phyloP scores from a whole-genome alignment of 2,113 vertebrate genomes.

The Pogona vitticeps region DNA sequence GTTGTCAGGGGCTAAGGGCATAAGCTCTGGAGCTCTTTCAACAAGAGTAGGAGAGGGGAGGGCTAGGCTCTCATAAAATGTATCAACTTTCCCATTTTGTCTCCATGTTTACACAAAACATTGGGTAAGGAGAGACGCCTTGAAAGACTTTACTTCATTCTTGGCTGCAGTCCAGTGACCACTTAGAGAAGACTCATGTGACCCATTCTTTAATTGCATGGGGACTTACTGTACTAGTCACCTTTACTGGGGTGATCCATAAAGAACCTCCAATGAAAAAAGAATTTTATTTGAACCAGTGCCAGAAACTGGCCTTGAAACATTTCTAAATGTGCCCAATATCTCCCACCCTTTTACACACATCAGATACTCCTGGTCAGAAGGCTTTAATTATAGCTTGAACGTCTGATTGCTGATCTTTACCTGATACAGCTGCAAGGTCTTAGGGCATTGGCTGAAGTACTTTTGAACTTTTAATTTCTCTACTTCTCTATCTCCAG shows the following conservation, averaged over 20 bases:
- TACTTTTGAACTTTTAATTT: not conserved
- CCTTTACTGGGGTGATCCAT: not conserved
- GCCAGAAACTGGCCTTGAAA: not conserved
- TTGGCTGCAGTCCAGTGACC: not conserved
- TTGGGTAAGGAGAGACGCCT: slow-evolving; percentile 8
- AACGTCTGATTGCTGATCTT: too few relatives aligned
- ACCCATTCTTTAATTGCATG: not conserved
- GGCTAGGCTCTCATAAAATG: not conserved
- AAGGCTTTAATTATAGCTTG: too few relatives aligned
- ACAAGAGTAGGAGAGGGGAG: not conserved
- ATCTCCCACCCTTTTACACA: not conserved
- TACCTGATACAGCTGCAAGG: not conserved
- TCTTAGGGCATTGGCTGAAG: not conserved
- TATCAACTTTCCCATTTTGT: slow-evolving; percentile 9
- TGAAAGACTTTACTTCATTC: not conserved
- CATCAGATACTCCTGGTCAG: not conserved
- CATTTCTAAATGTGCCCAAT: not conserved
- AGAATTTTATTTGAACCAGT: not conserved
- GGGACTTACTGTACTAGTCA: not conserved
- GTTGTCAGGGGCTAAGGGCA: not conserved
- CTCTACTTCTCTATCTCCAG: too few relatives aligned
- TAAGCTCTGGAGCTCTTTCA: slow-evolving; percentile 11
- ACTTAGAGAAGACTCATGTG: not conserved
- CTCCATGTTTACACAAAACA: not conserved
- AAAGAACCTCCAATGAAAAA: not conserved